Evolutionary conservation across 2,888 invertebrate species (phyloP), one percentile per base, ranked within the genome.

Genomic region (Drosophila prostipennis): DNA sequence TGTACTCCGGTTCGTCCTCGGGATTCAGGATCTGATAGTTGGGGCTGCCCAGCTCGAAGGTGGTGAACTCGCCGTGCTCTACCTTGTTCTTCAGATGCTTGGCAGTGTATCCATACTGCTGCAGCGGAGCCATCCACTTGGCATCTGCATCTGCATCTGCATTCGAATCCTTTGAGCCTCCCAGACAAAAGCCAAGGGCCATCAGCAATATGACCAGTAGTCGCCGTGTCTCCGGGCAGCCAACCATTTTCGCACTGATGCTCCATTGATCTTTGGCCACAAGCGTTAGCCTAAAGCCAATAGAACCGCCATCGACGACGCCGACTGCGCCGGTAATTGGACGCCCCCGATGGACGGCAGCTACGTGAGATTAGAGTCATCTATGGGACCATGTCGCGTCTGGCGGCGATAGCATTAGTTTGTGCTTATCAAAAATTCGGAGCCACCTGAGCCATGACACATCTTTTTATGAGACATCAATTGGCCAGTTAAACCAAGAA

Each of bases 11-110:
- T n/a, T 80, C 71, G 7, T 89, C 90, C 48, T 90, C 72, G 0
- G 91, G 87, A 72, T 90, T 90, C 0, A 90, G 65, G 7, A 90
- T 89, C 68, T 84, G 73, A 63, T 89, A 90, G 32, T 80, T 78
- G 26, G 90, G 87, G 3, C 74, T 55, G 8, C 90, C 90, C 64
- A 90, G 71, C 45, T 90, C 90, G 29, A 79, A 90, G 3, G 90
- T 89, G 19, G 88, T 75, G 2, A 81, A 90, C 37, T 90, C 90
- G 5, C 77, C 75, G 6, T 90, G 88, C 37, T 78, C 69, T 14
- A 90, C 69, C 49, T 84, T 79, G 55, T 90, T 90, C 37, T 64
- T 78, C 23, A 88, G 43, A 2, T 86, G 69, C 14, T 49, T 53
- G 11, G 67, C 23, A n/a, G 68, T 64, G 58, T 74, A 88, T 6